Evolutionary conservation across 2,797 vertebrate species (phyloP).

Genomic region (Fistularia tabacaria): DNA sequence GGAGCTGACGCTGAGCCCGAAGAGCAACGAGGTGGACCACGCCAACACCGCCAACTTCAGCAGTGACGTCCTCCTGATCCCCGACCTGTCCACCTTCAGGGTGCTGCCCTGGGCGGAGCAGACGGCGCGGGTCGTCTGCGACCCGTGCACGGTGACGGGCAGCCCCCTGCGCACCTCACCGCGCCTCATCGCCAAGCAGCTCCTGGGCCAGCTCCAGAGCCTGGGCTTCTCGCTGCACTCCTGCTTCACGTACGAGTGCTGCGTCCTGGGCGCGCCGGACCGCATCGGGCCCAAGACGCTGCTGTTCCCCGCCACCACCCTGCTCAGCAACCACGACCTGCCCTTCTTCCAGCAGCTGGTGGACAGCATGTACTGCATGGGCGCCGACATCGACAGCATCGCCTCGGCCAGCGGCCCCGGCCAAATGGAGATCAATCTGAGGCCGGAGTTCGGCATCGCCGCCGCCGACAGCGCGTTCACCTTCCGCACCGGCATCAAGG

Average conservation of each 20-base stretch:
- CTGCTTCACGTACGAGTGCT: slow-evolving; percentile 91
- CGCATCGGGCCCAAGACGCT: slow-evolving; percentile 85
- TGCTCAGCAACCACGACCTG: slow-evolving; percentile 86
- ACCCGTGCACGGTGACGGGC: slow-evolving; percentile 84
- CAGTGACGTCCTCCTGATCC: slow-evolving; percentile 87
- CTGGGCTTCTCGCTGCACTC: slow-evolving; percentile 84
- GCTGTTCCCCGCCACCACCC: slow-evolving; percentile 84
- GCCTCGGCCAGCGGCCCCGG: slow-evolving; percentile 85
- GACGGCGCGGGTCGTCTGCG: slow-evolving; percentile 89
- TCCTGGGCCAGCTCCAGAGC: slow-evolving; percentile 81
- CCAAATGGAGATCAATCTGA: slow-evolving; percentile 90
- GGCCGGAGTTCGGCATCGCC: slow-evolving; percentile 84
- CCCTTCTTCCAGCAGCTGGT: slow-evolving; percentile 90
- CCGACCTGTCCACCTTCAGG: slow-evolving; percentile 85
- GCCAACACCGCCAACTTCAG: slow-evolving; percentile 81
- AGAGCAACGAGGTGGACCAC: slow-evolving; percentile 83
- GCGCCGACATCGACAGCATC: slow-evolving; percentile 89
- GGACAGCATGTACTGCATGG: slow-evolving; percentile 87
- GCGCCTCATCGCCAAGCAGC: slow-evolving; percentile 84
- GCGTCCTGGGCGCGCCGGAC: slow-evolving; percentile 84
- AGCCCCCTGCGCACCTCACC: slow-evolving; percentile 85
- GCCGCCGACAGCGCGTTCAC: slow-evolving; percentile 91
- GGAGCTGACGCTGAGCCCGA: slow-evolving; percentile 84
- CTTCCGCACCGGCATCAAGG: slow-evolving; percentile 89
- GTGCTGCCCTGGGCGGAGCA: slow-evolving; percentile 87